Evolutionary conservation across 1,140 invertebrate species (phyloP), one percentile per base, ranked within the genome.

Genomic region (Aphaenogaster floridana): DNA sequence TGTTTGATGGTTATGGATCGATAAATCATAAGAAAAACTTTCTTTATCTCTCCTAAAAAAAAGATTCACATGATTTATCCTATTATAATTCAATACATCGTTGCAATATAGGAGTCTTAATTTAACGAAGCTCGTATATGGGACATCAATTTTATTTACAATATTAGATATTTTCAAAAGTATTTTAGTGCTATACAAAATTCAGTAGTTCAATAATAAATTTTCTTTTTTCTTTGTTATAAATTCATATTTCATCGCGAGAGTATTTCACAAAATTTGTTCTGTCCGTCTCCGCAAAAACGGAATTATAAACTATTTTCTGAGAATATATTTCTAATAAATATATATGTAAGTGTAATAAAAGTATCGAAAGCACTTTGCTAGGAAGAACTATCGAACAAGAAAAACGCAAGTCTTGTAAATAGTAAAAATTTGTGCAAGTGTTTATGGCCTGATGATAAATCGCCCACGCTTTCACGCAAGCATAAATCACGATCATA

Each of bases 131-230:
- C 48, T 66, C 11, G 13, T n/a, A 11, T n/a, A 11, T 36, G 2
- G 8, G 7, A 78, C 0, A 36, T 54, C 6, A 28, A 36, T 61
- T 36, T 74, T 61, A 83, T 74, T 59, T 83, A 72, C 17, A 72
- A 59, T 15, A 63, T 28, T 21, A 3, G 13, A 83, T 59, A 59
- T 63, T 15, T 13, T 81, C 39, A 21, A 45, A 21, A 72, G 0
- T 59, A 83, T 83, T 59, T 71, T 72, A 72, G 5, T 54, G 8
- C 17, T 57, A 28, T 57, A 69, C 36, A 80, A 61, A 79, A 3
- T 52, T 80, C 1, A 39, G 39, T 52, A 28, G 7, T 9, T 45
- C 15, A 68, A 39, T 39, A 52, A 21, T 52, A 21, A 7, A 68
- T 28, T 9, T 28, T 45, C 21, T 9, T 81, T 42, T 54, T 84